Conservation (phyloP, 2,888 invertebrate genomes). For the Lordiphosa andalusiaca region DNA sequence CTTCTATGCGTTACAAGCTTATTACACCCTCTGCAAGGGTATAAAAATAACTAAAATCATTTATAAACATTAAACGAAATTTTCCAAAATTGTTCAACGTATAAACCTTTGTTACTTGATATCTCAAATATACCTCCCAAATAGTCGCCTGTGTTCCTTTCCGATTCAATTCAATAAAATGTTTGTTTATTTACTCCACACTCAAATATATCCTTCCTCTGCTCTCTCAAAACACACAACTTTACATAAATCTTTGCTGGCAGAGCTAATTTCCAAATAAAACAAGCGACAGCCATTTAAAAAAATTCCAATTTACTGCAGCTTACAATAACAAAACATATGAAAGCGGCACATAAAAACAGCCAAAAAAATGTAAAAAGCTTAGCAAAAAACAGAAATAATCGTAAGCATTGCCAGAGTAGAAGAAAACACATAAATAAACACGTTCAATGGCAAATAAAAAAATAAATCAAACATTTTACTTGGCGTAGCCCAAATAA, state of each 20-base stretch:
- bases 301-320: constrained; percentile 41
- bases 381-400: constrained; percentile 1
- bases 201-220: not conserved
- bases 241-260: constrained; percentile 38
- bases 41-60: too few relatives aligned
- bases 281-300: constrained; percentile 35
- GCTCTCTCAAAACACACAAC: constrained; percentile 13
- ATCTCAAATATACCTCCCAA: too few relatives aligned
- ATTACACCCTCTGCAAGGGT: too few relatives aligned
- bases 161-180: not conserved
- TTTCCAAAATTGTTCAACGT: too few relatives aligned
- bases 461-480: constrained; percentile 66
- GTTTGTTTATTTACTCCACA: not conserved
- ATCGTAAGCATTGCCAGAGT: constrained; percentile 9
- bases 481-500: constrained; percentile 36
- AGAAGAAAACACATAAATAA: constrained; percentile 35
- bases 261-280: constrained; percentile 41
- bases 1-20: too few relatives aligned
- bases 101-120: too few relatives aligned
- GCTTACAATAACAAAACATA: constrained; percentile 45
- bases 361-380: constrained; percentile 16
- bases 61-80: too few relatives aligned
- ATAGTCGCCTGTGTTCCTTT: too few relatives aligned
- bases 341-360: constrained; percentile 35
- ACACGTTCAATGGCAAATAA: constrained; percentile 54